Base-by-base conservation (phyloP, 2,797 vertebrate genomes). In the Melanotaenia maccullochi region DNA sequence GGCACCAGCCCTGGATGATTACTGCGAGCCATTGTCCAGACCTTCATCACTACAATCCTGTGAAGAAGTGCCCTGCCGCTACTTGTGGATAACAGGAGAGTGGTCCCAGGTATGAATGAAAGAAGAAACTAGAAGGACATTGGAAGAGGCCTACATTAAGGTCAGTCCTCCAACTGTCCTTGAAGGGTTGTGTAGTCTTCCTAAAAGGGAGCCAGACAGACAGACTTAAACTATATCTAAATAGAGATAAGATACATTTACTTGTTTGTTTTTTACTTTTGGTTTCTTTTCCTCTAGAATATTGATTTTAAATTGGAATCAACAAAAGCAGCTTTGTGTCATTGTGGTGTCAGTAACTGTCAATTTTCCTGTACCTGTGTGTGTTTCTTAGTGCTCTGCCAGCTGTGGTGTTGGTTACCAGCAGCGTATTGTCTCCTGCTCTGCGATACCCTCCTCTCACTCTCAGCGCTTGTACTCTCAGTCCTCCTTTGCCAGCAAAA, bases 381-480 rank as follows among this genome's bases (percentile, higher is more conserved):
- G 52, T 85, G 62, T 77, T n/a, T 4, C 28, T 71, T 74, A 99
- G 97, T 99, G 98, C 88, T 94, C 96, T 32, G 79, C 85, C 73
- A 95, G 92, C 85, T 99, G 98, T 64, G 94, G 94, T 5, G 76
- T 93, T 63, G 94, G 92, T 62, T 90, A 93, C 80, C 93, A 83
- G 84, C 95, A 94, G 81, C 95, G 94, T 64, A 91, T 95, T 54
- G 90, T 96, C 0, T 96, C 92, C 75, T 99, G 98, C 84, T 90
- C 93, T 18, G 75, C 78, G 78, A 64, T 85, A 62, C 85, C 51
- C 30, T 87, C 93, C 32, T 84, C 85, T 66, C 83, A 63, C 60
- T 90, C 92, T 28, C 70, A 32, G 22, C 90, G 18, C 0, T 1
- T 61, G 4, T 91, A 64, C 4, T 9, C 80, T 16, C 89, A 62